Evolutionary conservation across 2,888 invertebrate genomes (phyloP).

Genomic region (Xanthorhoe spadicearia): DNA sequence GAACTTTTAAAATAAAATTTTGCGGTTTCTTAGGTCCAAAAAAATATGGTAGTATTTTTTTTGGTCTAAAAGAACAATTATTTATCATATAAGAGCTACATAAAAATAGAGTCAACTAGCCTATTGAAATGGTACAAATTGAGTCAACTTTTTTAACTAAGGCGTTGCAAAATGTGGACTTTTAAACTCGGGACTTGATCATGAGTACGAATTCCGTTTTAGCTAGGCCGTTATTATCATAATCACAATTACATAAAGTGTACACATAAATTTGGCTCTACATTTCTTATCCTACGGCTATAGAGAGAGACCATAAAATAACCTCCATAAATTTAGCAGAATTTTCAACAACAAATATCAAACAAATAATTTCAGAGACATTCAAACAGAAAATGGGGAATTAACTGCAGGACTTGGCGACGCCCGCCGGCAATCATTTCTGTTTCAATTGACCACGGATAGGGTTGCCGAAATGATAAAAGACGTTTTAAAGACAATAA

Average conservation of each 20-base stretch:
- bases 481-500: neutral
- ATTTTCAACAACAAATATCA: constrained; percentile 1
- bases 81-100: too few species aligned
- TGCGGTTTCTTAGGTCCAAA: too few species aligned
- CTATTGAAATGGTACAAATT: constrained; percentile 23
- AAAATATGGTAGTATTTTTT: too few species aligned
- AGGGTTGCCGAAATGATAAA: neutral
- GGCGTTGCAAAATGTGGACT: neutral
- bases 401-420: constrained; percentile 32
- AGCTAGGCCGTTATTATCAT: too few species aligned
- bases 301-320: neutral
- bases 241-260: too few species aligned
- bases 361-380: constrained; percentile 2
- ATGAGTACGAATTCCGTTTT: too few species aligned
- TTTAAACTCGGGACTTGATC: too few species aligned
- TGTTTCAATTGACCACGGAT: constrained; percentile 22
- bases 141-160: constrained; percentile 13
- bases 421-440: constrained; percentile 4
- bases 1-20: too few species aligned
- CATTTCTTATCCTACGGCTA: neutral
- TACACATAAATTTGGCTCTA: neutral
- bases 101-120: too few species aligned
- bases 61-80: too few species aligned
- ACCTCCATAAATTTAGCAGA: neutral
- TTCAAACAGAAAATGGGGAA: constrained; percentile 35